Percentiles rank a stretch among this genome's conserved stretches.
Conservation (phyloP, 2,888 invertebrate species). For the Andrena marginata region DNA sequence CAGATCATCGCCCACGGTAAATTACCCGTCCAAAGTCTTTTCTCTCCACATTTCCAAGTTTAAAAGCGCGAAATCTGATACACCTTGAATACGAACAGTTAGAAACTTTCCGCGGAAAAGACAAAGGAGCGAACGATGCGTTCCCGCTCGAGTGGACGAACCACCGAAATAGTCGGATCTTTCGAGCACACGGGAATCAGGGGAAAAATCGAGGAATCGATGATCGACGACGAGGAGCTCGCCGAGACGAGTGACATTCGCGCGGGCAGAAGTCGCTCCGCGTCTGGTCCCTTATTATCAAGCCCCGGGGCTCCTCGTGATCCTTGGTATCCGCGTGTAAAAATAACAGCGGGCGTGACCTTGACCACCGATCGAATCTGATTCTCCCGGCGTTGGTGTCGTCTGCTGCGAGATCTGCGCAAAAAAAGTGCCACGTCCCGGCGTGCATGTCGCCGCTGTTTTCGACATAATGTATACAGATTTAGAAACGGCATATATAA, state of each 20-base stretch:
- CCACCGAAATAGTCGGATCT: constrained; percentile 1
- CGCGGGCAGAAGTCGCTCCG: neutral
- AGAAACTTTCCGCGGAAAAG: neutral
- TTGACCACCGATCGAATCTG: constrained; percentile 60
- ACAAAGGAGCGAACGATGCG: neutral
- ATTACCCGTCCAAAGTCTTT: too few species aligned
- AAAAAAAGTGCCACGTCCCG: constrained; percentile 35
- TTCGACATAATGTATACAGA: constrained; percentile 53
- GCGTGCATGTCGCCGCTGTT: constrained; percentile 28
- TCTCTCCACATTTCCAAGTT: too few species aligned
- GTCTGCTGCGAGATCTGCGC: constrained; percentile 26
- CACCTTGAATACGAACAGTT: too few species aligned
- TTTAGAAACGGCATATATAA: constrained; percentile 34
- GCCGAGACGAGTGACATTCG: neutral
- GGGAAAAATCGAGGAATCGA: neutral
- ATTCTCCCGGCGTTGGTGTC: constrained; percentile 27
- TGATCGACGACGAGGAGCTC: neutral
- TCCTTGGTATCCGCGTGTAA: constrained; percentile 48
- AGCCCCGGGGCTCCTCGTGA: constrained; percentile 10
- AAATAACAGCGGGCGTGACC: constrained; percentile 61
- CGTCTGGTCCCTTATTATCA: constrained; percentile 13
- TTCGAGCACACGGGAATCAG: too few species aligned
- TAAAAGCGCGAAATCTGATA: too few species aligned
- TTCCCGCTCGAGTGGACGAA: neutral
- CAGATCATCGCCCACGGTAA: too few species aligned